Base-by-base conservation (phyloP, 2,888 invertebrate genomes). In the Andrena bucephala region DNA sequence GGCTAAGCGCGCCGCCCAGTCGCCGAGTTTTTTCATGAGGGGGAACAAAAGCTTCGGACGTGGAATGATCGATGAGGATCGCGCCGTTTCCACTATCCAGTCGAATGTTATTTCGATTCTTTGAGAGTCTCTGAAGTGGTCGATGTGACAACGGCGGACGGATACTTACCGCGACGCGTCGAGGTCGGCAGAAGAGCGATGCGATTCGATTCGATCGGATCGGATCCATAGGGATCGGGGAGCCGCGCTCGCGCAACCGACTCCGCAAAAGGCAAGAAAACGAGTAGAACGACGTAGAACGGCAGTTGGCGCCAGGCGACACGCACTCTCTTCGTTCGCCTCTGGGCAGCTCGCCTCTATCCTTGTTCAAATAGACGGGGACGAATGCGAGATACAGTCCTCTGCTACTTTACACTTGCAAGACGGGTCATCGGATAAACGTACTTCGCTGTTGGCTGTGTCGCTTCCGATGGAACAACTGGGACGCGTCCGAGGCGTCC, bases 281-380 rank as follows among this genome's bases (percentile, higher is more conserved):
- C 85, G 85, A 88, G 84, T 82, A 84, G 77, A 82, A 65, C 80
- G 77, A 80, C 74, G 84, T 77, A 85, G 83, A 88, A 85, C 69
- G 16, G 81, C 84, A 87, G 79, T 85, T 90, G 91, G 91, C 91
- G 91, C 92, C 91, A 91, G 86, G 86, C 84, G 88, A 87, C 91
- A 90, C 92, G 89, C 91, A 89, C 89, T 86, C 83, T 87, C 83
- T 54, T 36, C 27, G 60, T 33, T 33, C 50, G 20, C 36, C 59
- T 54, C n/a, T 54, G 57, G 29, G 36, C 42, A 5, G 42, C 52
- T 52, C 29, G 24, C 57, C 54, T 74, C 74, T 65, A 29, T 20
- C n/a, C 29, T 24, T 10, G 24, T 77, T 63, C 48, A 59, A 69
- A 77, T 70, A 54, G 31, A 65, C 57, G 27, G 42, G 33, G 54